These are phyloP conservation scores for Oedothorax gibbosus DNA, from an alignment of 1,140 invertebrate genomes.

Conservation along the genomic window DNA sequence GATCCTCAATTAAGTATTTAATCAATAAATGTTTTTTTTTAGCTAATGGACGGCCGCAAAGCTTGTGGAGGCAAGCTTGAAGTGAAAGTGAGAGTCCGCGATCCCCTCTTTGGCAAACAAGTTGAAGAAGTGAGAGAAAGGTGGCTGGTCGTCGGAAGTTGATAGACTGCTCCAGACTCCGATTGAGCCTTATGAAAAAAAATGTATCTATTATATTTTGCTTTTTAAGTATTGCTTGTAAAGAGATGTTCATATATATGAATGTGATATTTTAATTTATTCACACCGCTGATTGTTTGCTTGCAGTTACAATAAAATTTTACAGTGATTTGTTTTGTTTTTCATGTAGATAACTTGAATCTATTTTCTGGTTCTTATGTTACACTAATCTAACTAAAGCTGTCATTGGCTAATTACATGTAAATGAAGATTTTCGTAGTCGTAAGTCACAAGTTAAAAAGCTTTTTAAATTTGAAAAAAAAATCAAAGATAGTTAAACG, in stretches of 20 bases:
- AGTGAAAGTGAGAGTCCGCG: slow-evolving; percentile 88
- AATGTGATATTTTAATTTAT: not conserved
- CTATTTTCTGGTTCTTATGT: no score
- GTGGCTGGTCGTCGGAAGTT: slow-evolving; percentile 82
- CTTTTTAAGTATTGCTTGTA: not conserved
- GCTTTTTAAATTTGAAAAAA: no score
- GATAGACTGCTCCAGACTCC: slow-evolving; percentile 60
- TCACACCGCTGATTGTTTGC: no score
- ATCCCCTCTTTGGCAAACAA: slow-evolving; percentile 90
- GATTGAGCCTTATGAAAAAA: not conserved
- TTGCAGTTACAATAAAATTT: no score
- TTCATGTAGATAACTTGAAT: no score
- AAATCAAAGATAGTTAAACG: no score
- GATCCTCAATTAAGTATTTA: not conserved
- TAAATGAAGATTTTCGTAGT: no score
- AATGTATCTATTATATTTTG: not conserved
- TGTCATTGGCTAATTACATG: no score
- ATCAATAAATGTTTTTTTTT: slow-evolving; percentile 58
- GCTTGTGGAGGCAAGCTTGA: slow-evolving; percentile 90
- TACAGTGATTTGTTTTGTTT: no score
- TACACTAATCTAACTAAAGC: no score
- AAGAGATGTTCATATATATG: not conserved
- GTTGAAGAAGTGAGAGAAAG: slow-evolving; percentile 90
- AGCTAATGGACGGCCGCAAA: slow-evolving; percentile 88
- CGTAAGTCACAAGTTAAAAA: no score